Conservation (phyloP, 2,888 invertebrate species). For the Caenorhabditis sp. region DNA sequence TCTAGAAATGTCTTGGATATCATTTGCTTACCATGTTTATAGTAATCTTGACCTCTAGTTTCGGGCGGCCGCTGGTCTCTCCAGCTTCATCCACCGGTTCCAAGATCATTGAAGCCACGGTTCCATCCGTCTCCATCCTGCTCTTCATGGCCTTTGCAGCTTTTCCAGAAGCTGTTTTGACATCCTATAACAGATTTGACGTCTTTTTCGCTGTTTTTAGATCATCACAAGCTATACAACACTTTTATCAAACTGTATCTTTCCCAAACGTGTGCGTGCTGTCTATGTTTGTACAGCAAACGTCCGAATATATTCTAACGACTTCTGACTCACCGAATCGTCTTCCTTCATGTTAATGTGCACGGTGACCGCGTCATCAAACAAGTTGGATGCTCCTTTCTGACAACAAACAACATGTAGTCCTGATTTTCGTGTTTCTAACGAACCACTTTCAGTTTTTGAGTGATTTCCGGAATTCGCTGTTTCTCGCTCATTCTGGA, state of each 20-base stretch:
- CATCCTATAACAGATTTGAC: no score
- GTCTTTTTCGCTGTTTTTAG: no score
- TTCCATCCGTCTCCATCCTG: background rate
- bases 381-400: conserved; percentile 3
- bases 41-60: conserved; percentile 40
- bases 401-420: background rate
- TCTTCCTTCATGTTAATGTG: conserved; percentile 14
- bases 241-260: no score
- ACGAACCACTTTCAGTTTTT: background rate
- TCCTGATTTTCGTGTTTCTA: background rate
- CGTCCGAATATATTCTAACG: no score
- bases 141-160: no score
- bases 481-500: background rate
- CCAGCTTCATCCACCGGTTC: background rate
- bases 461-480: conserved; percentile 7
- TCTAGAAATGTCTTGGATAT: background rate
- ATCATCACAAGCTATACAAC: no score
- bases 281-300: no score
- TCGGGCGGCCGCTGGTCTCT: background rate
- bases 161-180: no score
- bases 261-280: no score
- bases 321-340: no score
- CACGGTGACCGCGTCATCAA: conserved; percentile 12
- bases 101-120: background rate
- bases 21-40: conserved; percentile 23